A percentile compares a stretch with the other conserved stretches of the same genome.
Conservation (phyloP, 2,888 invertebrate species). For the Drosophila meridionalis region DNA sequence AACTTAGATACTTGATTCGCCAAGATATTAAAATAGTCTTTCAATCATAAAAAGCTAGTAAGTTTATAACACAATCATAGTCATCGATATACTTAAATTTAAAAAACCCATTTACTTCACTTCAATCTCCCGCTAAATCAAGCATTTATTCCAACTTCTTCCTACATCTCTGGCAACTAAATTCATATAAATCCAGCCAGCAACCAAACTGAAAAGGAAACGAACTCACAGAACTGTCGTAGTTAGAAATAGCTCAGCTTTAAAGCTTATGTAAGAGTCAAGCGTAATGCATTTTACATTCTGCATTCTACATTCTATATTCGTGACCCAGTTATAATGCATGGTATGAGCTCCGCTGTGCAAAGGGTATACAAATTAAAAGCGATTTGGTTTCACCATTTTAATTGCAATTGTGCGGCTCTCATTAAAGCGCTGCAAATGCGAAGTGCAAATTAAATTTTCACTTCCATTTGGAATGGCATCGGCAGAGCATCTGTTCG, state of each 20-base stretch:
- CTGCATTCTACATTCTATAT: neutral
- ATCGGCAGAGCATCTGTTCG: slow-evolving; percentile 17
- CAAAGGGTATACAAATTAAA: slow-evolving; percentile 20
- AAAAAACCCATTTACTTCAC: neutral
- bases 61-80: neutral
- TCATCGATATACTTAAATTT: neutral
- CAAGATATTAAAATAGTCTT: no score
- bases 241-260: neutral
- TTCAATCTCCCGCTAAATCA: neutral
- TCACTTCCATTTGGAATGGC: slow-evolving; percentile 12
- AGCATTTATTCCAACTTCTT: no score
- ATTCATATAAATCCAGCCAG: neutral
- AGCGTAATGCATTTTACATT: slow-evolving; percentile 6
- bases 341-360: neutral
- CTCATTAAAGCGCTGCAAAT: slow-evolving; percentile 54
- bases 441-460: slow-evolving; percentile 44
- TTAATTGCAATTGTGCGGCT: slow-evolving; percentile 64
- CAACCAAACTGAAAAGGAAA: neutral
- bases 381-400: slow-evolving; percentile 40
- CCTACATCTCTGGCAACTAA: neutral
- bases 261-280: slow-evolving; percentile 9
- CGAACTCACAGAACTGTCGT: neutral
- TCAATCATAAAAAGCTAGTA: neutral
- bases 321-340: slow-evolving; percentile 14
- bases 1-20: no score